Evolutionary conservation across 1,140 invertebrate species (phyloP), one percentile per base, ranked within the genome.

Genomic region (Drosophila lini): DNA sequence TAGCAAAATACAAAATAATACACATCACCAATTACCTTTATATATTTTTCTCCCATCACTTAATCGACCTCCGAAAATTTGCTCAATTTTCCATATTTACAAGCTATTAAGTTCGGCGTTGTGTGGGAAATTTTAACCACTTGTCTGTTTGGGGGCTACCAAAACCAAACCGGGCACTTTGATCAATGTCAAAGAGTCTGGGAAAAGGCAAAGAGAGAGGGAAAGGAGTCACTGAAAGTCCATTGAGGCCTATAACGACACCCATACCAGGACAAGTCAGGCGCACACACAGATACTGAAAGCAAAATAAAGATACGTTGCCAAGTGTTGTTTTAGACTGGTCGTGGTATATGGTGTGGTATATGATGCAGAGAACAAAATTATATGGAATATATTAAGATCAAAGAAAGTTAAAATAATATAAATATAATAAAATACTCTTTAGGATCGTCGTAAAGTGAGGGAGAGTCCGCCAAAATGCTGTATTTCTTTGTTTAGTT

Each of bases 231-330:
- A 81, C 78, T 73, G 82, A 81, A 86, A 86, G 79, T 88, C 84
- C 83, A 86, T 86, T 86, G 83, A 86, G 80, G 83, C 83, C 83
- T 80, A 86, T 83, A 88, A 83, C 83, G 77, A 86, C 76, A 83
- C 64, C 56, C 64, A 81, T 50, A 81, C 65, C 53, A 67, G 32
- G 19, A 28, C 52, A 44, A 56, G 22, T 2, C 48, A 70, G 22
- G 32, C 56, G 58, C 38, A 34, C 60, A 74, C 74, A 78, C 57
- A 34, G 52, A 76, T 68, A 68, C 64, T 64, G 75, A 61, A 68
- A 75, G 80, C 76, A 86, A 83, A 88, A 86, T 86, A 86, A 86
- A 86, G 83, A 86, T 88, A 86, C 83, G 83, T 86, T 86, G 58
- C 83, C 84, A 80, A 83, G 83, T 83, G 80, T 86, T 80, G 84